Evolutionary conservation across 2,888 invertebrate species (phyloP), one percentile per base, ranked within the genome.

Genomic region (Petrophora chlorosata): DNA sequence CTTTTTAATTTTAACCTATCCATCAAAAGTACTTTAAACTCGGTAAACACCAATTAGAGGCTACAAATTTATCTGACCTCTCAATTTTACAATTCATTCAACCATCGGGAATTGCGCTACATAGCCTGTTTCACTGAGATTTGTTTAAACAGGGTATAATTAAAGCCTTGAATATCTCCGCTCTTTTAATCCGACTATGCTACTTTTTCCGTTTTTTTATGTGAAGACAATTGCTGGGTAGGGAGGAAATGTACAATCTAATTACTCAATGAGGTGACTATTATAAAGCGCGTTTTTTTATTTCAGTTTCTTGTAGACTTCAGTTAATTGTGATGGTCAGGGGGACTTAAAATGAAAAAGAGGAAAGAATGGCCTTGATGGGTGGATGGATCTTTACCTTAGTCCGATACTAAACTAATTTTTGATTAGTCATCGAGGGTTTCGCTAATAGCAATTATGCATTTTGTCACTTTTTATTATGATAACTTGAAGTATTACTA

Each of bases 71-170:
- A 42, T 33, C 34, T 47, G 34, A 47, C 30, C 41, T 45, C 47
- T 56, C 42, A 28, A 54, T 39, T 47, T 43, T 14, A 53, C 56
- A 49, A 59, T 53, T 59, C 45, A 45, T 45, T 53, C 47, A 43
- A 51, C 46, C 30, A 41, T 41, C 32, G 36, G 53, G 46, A 51
- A 45, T 53, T 46, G 51, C 43, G 51, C 56, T 41, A 59, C 56
- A 59, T 56, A 23, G 55, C 76, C 79, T 81, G 82, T 81, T 81
- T 74, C 76, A 77, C 68, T 56, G 62, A 73, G 80, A 83, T 85
- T 82, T 87, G 82, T 88, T 88, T 88, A 85, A 88, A 86, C 82
- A 85, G 79, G 70, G 78, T 78, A 86, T 85, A 88, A 90, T 90
- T 88, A 89, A 88, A 85, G 70, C 78, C 73, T 58, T 79, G 82